A percentile compares a stretch with the other conserved stretches of the same genome.
Conservation (phyloP, 2,113 vertebrate genomes). For the human region DNA sequence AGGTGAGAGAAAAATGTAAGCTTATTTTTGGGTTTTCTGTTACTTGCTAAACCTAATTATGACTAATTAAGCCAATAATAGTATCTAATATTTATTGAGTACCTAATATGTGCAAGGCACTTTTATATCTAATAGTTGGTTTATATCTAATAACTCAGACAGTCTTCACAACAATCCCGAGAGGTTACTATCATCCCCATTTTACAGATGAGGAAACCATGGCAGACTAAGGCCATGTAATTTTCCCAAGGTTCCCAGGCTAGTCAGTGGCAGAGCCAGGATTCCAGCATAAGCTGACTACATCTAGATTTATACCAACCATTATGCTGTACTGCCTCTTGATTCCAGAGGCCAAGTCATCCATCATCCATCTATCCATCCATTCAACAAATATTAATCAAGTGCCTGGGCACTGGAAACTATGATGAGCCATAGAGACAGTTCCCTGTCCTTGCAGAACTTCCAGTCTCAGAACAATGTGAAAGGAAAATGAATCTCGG, state of each 20-base stretch:
- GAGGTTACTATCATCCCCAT: not conserved
- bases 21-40: not conserved
- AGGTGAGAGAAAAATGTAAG: not conserved
- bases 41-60: not conserved
- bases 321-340: not conserved
- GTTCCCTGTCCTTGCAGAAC: not conserved
- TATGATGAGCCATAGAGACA: not conserved
- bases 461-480: not conserved
- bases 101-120: not conserved
- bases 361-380: not conserved
- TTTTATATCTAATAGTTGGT: not conserved
- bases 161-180: not conserved
- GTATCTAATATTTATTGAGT: not conserved
- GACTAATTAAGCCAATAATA: not conserved
- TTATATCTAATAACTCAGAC: not conserved
- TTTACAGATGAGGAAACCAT: not conserved
- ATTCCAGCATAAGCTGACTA: not conserved
- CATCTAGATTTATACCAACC: not conserved
- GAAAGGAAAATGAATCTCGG: too few species aligned
- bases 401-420: not conserved
- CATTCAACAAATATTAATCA: not conserved
- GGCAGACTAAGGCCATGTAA: not conserved
- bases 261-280: too few species aligned
- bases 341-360: not conserved
- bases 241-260: not conserved